These are phyloP conservation scores for Brachyalestes nurse DNA, from an alignment of 2,797 vertebrate genomes.

Conservation along the genomic window DNA sequence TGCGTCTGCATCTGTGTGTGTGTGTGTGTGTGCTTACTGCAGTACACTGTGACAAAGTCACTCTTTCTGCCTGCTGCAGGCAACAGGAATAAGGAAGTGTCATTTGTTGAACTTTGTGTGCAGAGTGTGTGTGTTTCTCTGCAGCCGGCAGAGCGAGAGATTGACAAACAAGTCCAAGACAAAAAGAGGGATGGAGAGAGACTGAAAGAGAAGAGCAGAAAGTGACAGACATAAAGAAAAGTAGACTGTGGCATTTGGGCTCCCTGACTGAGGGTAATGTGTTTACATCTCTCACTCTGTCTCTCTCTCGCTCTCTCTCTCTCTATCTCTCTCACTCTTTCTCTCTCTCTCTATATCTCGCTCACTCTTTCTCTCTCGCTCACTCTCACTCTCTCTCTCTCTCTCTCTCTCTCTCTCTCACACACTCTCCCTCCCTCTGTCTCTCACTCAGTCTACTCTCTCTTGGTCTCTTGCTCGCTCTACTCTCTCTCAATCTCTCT, in stretches of 20 bases:
- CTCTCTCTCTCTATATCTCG: no score
- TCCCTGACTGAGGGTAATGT: not conserved
- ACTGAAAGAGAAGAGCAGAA: not conserved
- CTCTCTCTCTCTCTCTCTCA: not conserved
- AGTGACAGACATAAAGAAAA: constrained; percentile 16
- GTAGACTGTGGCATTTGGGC: not conserved
- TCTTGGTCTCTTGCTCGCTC: not conserved
- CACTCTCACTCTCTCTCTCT: no score
- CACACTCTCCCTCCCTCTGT: not conserved
- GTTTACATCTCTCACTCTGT: no score
- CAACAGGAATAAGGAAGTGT: constrained; percentile 76
- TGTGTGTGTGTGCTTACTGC: not conserved
- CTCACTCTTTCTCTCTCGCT: no score
- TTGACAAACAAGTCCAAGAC: not conserved
- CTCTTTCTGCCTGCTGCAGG: constrained; percentile 21
- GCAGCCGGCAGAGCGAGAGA: not conserved
- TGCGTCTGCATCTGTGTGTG: not conserved
- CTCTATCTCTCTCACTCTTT: no score
- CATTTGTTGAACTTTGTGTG: constrained; percentile 70
- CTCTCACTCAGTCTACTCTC: not conserved
- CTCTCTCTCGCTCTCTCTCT: no score
- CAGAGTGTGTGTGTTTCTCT: constrained; percentile 9
- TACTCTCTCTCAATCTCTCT: not conserved
- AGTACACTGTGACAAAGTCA: constrained; percentile 45
- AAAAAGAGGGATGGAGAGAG: not conserved